Evolutionary conservation across 2,888 invertebrate genomes (phyloP), one percentile per base, ranked within the genome.

Genomic region (Leptogaster cylindrica): DNA sequence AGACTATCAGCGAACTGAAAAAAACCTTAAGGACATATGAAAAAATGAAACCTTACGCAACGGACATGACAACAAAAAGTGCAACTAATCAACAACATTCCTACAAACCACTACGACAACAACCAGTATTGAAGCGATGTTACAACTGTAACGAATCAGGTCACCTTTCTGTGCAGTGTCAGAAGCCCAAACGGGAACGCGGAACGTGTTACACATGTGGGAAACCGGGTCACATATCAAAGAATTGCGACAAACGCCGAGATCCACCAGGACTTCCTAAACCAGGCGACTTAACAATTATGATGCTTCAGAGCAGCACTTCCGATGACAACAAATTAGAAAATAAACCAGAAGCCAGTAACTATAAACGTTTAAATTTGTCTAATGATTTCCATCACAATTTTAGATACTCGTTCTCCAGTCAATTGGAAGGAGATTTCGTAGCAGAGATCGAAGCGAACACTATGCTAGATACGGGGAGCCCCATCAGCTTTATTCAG

Each of bases 121-220:
- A 4, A 8, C 8, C 28, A 28, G 28, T 28, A 8, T 6, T 6
- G 6, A 2, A 14, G 1, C 8, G 65, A 12, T 69, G 69, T 36
- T 69, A 50, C 46, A 69, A 69, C 52, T 69, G 67, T 10, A 36
- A 63, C 7, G 10, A 27, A 16, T 28, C 10, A 46, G 39, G 23
- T 8, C 63, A 58, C 50, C 27, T 39, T 10, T 28, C 7, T 20
- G 8, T 7, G 18, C 2, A 8, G 51, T 31, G 16, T 2, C 33
- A 36, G 20, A 27, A 8, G 46, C 25, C 25, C 55, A 64, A 31
- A 64, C 46, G 39, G 41, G 55, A 18, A 67, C 31, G 14, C 18
- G 36, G 31, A 10, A 33, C 36, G 0, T 69, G 63, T 36, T 69
- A 64, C 12, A 66, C 66, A 16, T 69, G 66, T 23, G 63, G 69